phyloP scores from a whole-genome alignment of 1,140 invertebrate species.

The Drosophila insularis region DNA sequence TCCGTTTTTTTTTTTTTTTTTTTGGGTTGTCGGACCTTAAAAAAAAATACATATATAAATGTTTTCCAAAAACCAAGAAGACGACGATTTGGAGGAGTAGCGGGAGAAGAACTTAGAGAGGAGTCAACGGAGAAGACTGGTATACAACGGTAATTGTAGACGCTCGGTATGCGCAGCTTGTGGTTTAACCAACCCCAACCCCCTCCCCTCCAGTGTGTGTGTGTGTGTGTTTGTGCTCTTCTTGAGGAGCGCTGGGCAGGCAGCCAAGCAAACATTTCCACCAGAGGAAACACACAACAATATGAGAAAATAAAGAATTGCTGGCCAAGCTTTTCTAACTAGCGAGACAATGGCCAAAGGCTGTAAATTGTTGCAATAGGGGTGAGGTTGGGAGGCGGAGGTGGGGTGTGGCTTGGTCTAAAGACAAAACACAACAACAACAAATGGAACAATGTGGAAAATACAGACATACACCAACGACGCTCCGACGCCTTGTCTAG shows the following conservation, averaged over 20 bases:
- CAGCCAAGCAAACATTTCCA: slow-evolving; percentile 76
- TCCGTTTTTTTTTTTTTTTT: slow-evolving; percentile 5
- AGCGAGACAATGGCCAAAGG: slow-evolving; percentile 74
- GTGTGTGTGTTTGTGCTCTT: slow-evolving; percentile 65
- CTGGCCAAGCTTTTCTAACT: slow-evolving; percentile 57
- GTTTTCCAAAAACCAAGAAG: slow-evolving; percentile 1
- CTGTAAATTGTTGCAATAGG: slow-evolving; percentile 52
- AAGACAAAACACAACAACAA: slow-evolving; percentile 33
- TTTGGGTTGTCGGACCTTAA: neutral
- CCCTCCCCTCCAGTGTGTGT: slow-evolving; percentile 11
- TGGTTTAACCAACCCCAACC: slow-evolving; percentile 57
- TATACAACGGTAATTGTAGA: slow-evolving; percentile 70
- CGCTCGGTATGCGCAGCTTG: slow-evolving; percentile 69
- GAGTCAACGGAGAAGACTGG: neutral
- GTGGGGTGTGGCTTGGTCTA: neutral
- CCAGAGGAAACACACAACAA: slow-evolving; percentile 62
- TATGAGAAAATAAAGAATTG: slow-evolving; percentile 50
- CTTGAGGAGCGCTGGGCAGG: slow-evolving; percentile 47
- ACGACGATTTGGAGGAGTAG: neutral
- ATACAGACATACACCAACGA: slow-evolving; percentile 3
- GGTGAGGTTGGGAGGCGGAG: neutral
- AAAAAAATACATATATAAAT: slow-evolving; percentile 8
- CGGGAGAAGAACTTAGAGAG: no score
- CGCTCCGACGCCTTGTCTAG: slow-evolving; percentile 29
- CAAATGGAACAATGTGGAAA: slow-evolving; percentile 52